These are phyloP conservation scores for Sternotherus odoratus DNA, from an alignment of 2,797 vertebrate species.

Conservation along the genomic window DNA sequence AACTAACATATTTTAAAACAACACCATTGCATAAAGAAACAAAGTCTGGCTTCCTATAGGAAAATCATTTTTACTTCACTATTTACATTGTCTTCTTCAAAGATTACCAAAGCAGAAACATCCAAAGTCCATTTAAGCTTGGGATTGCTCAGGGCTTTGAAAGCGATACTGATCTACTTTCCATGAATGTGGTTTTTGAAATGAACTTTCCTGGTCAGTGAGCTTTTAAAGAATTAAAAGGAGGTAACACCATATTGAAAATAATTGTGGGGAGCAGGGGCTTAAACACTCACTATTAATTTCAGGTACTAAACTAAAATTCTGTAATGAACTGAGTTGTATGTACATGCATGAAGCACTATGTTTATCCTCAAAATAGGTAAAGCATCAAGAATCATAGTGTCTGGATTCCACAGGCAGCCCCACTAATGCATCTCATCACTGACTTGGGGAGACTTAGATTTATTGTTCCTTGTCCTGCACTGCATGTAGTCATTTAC, in stretches of 20 bases:
- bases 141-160: background rate
- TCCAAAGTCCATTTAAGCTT: background rate
- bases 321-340: slow-evolving; percentile 19
- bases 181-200: background rate
- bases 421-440: background rate
- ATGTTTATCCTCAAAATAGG: background rate
- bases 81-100: slow-evolving; percentile 26
- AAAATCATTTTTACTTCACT: slow-evolving; percentile 18
- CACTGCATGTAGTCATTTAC: background rate
- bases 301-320: background rate
- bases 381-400: background rate
- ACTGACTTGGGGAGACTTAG: background rate
- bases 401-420: background rate
- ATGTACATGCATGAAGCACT: slow-evolving; percentile 1
- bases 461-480: background rate
- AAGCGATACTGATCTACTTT: slow-evolving; percentile 1
- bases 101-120: background rate
- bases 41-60: background rate
- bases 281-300: background rate
- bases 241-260: background rate
- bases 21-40: background rate
- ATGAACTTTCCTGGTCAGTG: background rate
- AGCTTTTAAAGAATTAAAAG: background rate
- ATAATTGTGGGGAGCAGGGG: background rate
- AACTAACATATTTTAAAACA: background rate